Base-by-base conservation (phyloP, 2,797 vertebrate genomes). In the Acanthornis magna region DNA sequence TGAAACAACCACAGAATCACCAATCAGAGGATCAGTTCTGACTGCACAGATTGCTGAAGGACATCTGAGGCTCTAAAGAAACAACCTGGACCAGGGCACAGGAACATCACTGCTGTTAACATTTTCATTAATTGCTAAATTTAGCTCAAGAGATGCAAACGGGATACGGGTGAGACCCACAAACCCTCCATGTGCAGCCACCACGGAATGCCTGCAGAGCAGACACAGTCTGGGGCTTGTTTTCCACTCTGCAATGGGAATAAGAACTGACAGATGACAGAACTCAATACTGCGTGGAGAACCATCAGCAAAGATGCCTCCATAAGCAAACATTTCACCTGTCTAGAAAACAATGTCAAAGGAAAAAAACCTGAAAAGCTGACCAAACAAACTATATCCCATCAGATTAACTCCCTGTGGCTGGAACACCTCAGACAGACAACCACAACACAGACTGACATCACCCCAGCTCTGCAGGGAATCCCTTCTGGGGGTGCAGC, bases 371-470 rank as follows among this genome's bases (percentile, higher is more conserved):
- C 29, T 17, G 38, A 54, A 40, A 77, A 61, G 34, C 20, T 72
- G 45, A 36, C 55, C 45, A 21, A 66, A 45, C 50, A 29, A 73
- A 43, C 27, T 3, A 0, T 4, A 66, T 15, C 34, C 17, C 27
- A 36, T 9, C 30, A 51, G 18, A 20, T 47, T 9, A 38, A 21
- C 38, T 50, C 58, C 67, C 67, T 36, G 13, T 4, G 47, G 38
- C 66, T 57, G 36, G 22, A 75, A 70, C 43, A n/a, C 13, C 36
- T 66, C 78, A 40, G 71, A 9, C 8, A 27, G 40, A 15, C 50
- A 67, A 15, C 34, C 27, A 5, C 1, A 30, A 42, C 75, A 38
- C 0, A 0, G n/a, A 12, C 29, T 26, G 67, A 16, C 3, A 0
- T 5, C 57, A 22, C 17, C 26, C 57, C 67, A 9, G 57, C 5